These are phyloP conservation scores for Melanotaenia nigrans DNA, from an alignment of 2,797 vertebrate species.

Conservation along the genomic window DNA sequence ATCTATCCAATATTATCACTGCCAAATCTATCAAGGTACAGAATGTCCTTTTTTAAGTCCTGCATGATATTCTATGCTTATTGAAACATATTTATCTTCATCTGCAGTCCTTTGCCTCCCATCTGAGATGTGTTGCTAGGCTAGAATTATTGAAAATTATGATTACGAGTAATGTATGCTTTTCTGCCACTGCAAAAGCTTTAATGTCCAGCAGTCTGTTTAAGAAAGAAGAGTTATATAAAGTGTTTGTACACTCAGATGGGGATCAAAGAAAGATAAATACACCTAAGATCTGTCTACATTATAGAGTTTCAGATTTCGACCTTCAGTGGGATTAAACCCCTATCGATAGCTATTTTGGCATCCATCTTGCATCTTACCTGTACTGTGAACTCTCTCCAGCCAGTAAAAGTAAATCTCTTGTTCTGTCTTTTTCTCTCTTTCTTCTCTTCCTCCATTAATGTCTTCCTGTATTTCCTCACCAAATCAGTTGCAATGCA, in stretches of 20 bases:
- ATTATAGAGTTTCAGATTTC: conserved; percentile 14
- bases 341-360: too few species aligned
- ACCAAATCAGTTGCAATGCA: too few species aligned
- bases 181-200: conserved; percentile 14
- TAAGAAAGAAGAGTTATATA: not conserved
- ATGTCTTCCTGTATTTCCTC: too few species aligned
- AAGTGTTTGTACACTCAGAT: conserved; percentile 5
- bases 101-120: conserved; percentile 14
- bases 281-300: not conserved
- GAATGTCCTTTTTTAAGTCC: conserved; percentile 12
- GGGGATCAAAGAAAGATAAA: conserved; percentile 6
- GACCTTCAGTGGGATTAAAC: conserved; percentile 12
- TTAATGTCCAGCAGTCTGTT: conserved; percentile 11
- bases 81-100: conserved; percentile 27
- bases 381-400: too few species aligned
- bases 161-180: conserved; percentile 25
- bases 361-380: too few species aligned
- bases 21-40: conserved; percentile 90
- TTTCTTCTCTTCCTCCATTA: too few species aligned
- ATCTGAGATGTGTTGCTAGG: conserved; percentile 41
- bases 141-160: conserved; percentile 45
- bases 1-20: conserved; percentile 68
- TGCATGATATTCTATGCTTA: conserved; percentile 17
- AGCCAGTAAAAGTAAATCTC: too few species aligned
- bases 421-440: too few species aligned